Evolutionary conservation across 2,888 invertebrate species (phyloP), one percentile per base, ranked within the genome.

Genomic region (Timema cristinae): DNA sequence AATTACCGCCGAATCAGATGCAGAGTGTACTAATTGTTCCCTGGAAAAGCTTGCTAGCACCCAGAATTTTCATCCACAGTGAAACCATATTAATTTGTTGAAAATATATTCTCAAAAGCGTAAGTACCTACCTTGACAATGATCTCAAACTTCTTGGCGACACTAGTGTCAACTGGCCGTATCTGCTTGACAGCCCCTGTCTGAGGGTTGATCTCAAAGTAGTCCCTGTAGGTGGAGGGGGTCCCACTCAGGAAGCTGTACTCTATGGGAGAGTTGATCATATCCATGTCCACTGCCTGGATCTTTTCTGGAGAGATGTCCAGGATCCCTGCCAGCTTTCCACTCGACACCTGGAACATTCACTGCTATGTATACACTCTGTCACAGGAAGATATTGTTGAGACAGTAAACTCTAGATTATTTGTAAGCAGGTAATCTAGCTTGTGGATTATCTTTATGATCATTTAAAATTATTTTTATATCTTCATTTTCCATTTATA

Each of bases 231-330:
- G 72, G 89, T 88, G 9, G 89, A 85, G 0, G 95, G 95, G 76
- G 87, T 89, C 0, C 95, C 95, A 75, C 90, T 91, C 13, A 91
- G 87, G 79, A 95, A 94, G 72, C 88, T 90, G 81, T 95, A 95
- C 70, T 87, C 87, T 74, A 96, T 94, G 0, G 91, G 89, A 0
- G 93, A 89, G 79, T 93, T 92, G 66, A 95, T 86, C 52, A 59
- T 49, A 79, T 95, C 95, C 88, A 93, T 91, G 81, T 96, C 95
- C 0, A 93, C 90, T 0, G 95, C 95, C 83, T 94, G 93, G 74
- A 96, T 94, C 80, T 93, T 91, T 80, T 94, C 94, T 0, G 95
- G 95, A 51, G 89, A 88, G 32, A 95, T 89, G 73, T 91, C 90
- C 47, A 96, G 86, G 48, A 94, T 90, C 1, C 95, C 95, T 67